phyloP scores from a whole-genome alignment of 2,888 invertebrate genomes.

The Aphelenchoides bicaudatus region DNA sequence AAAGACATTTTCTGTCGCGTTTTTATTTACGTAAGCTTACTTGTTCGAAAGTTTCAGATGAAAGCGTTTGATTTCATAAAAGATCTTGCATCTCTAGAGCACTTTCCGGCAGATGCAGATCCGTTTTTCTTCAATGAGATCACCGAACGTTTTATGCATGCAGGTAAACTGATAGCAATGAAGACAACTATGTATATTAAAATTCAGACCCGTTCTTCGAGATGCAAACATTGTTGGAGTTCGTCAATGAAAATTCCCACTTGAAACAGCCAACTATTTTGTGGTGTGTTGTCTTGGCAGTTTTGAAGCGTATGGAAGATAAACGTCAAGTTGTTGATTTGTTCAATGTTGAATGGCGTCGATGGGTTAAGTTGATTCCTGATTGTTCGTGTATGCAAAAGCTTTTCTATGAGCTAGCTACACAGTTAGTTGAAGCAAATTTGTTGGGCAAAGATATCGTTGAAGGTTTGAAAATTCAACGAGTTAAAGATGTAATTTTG shows the following conservation, averaged over 20 bases:
- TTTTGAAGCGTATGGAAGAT: slow-evolving; percentile 2
- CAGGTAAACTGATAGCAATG: neutral
- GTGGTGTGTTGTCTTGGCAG: neutral
- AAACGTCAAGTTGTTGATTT: neutral
- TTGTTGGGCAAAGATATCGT: neutral
- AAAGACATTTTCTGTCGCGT: no score
- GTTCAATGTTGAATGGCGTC: neutral
- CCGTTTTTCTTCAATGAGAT: slow-evolving; percentile 8
- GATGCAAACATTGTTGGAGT: neutral
- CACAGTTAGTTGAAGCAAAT: slow-evolving; percentile 7
- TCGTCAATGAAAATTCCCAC: neutral
- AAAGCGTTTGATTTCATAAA: neutral
- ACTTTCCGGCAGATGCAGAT: slow-evolving; percentile 16
- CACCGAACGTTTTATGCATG: neutral
- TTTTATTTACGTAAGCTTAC: no score
- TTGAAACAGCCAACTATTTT: neutral
- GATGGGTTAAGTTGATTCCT: neutral
- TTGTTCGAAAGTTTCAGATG: no score
- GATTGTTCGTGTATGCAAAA: slow-evolving; percentile 10
- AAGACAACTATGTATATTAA: neutral
- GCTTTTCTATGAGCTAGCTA: slow-evolving; percentile 12
- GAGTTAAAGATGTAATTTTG: neutral
- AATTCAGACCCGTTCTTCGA: neutral
- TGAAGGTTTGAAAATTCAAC: slow-evolving; percentile 1
- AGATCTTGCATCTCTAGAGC: neutral